A percentile compares a stretch with the other conserved stretches of the same genome.
Evolutionary conservation across 2,113 vertebrate genomes (phyloP).

Genomic region (Boulengeromyrus knoepffleri): DNA sequence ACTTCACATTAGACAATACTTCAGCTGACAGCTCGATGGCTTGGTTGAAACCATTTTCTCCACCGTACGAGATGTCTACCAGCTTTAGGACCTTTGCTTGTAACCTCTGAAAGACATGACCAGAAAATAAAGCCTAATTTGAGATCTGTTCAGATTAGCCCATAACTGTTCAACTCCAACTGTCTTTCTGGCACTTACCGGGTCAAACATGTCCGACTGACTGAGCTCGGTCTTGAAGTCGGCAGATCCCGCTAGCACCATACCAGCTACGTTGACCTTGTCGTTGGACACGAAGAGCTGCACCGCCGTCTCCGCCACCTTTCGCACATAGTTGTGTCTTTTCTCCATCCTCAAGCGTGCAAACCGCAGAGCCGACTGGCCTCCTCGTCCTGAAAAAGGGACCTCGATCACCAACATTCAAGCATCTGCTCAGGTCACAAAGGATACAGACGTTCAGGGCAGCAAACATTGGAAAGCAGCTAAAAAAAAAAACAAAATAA

Average conservation of each 20-base stretch:
- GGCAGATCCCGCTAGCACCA: slow-evolving; percentile 92
- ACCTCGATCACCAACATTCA: not conserved
- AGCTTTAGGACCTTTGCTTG: slow-evolving; percentile 97
- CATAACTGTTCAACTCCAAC: too few relatives aligned
- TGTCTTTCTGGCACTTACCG: slow-evolving; percentile 63
- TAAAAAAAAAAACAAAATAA: not conserved
- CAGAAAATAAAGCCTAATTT: not conserved
- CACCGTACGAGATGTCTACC: slow-evolving; percentile 98
- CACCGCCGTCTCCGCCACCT: slow-evolving; percentile 95
- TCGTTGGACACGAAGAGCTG: slow-evolving; percentile 97
- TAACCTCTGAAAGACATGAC: slow-evolving; percentile 70
- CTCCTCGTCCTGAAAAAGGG: slow-evolving; percentile 78
- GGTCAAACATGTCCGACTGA: slow-evolving; percentile 98
- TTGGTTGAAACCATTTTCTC: slow-evolving; percentile 99
- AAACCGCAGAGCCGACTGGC: slow-evolving; percentile 95
- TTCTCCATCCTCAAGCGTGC: slow-evolving; percentile 98
- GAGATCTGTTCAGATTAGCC: not conserved
- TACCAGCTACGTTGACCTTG: slow-evolving; percentile 96
- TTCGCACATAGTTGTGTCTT: slow-evolving; percentile 95
- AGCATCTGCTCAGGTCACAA: not conserved
- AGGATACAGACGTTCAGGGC: not conserved
- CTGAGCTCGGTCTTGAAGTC: slow-evolving; percentile 98
- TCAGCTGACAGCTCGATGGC: slow-evolving; percentile 97
- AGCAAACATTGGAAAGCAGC: not conserved
- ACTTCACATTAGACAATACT: slow-evolving; percentile 98